phyloP scores from a whole-genome alignment of 2,888 invertebrate genomes.

The Nomada lathburiana region DNA sequence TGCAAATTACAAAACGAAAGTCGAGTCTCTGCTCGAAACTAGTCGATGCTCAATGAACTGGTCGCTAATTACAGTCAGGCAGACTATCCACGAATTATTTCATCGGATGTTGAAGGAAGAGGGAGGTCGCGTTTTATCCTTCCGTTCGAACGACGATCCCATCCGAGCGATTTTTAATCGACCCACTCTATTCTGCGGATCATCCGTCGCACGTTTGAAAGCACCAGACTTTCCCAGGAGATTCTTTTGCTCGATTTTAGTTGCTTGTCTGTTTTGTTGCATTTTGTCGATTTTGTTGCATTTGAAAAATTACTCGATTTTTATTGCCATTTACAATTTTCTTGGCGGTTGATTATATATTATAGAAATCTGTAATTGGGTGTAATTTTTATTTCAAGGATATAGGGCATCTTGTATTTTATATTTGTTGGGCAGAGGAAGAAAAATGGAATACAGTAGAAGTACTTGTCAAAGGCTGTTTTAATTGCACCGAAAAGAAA shows the following conservation, averaged over 20 bases:
- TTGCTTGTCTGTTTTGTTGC: background rate
- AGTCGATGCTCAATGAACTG: conserved; percentile 47
- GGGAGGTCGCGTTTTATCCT: conserved; percentile 45
- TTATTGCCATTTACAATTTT: background rate
- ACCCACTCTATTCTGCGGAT: conserved; percentile 39
- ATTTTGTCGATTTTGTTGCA: conserved; percentile 2
- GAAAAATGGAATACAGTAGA: no score
- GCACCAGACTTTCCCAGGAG: conserved; percentile 28
- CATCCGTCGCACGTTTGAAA: conserved; percentile 24
- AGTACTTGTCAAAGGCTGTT: no score
- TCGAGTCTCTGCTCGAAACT: background rate
- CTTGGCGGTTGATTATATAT: background rate
- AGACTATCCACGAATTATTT: conserved; percentile 73
- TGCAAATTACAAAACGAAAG: background rate
- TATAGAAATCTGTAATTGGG: no score
- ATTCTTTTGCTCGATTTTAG: conserved; percentile 34
- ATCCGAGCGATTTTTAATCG: conserved; percentile 75
- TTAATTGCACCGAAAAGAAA: no score
- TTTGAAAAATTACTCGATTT: conserved; percentile 3
- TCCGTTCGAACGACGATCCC: conserved; percentile 64
- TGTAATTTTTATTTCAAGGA: no score
- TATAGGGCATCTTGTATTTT: no score
- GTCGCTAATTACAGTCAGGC: conserved; percentile 70
- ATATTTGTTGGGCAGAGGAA: no score
- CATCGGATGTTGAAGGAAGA: conserved; percentile 65